Conservation (phyloP, 2,888 invertebrate species). For the Argynnis bischoffii region DNA sequence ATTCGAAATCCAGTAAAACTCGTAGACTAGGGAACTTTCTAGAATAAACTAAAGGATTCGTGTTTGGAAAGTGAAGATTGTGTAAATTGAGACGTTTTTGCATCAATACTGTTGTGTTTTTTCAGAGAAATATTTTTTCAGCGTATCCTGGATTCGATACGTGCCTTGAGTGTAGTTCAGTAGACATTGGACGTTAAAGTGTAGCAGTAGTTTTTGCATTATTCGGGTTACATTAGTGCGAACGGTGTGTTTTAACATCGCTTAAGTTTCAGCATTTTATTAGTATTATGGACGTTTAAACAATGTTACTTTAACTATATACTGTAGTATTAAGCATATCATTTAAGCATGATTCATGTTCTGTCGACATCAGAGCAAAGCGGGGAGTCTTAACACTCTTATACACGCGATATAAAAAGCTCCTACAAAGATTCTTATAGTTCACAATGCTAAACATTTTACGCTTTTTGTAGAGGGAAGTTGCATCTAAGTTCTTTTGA, state of each 20-base stretch:
- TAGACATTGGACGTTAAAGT: conserved; percentile 41
- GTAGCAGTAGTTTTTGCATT: conserved; percentile 46
- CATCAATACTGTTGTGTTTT: conserved; percentile 49
- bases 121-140: conserved; percentile 75
- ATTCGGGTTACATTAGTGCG: conserved; percentile 35
- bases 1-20: not conserved
- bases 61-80: conserved; percentile 36
- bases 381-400: not conserved
- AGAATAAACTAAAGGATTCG: conserved; percentile 16
- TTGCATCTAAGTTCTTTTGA: conserved; percentile 3
- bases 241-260: conserved; percentile 54
- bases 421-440: conserved; percentile 7
- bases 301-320: conserved; percentile 48
- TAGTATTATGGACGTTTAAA: conserved; percentile 57
- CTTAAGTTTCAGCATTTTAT: conserved; percentile 70
- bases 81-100: conserved; percentile 46
- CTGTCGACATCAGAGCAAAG: not conserved
- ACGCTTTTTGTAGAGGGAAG: not conserved
- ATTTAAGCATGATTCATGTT: conserved; percentile 34
- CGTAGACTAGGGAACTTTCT: conserved; percentile 35
- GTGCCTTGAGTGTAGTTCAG: conserved; percentile 68
- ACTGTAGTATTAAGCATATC: conserved; percentile 60
- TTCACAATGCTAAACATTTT: conserved; percentile 10
- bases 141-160: conserved; percentile 72
- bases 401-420: conserved; percentile 11